phyloP scores from a whole-genome alignment of 1,140 invertebrate species.

The Drosophila aff. region DNA sequence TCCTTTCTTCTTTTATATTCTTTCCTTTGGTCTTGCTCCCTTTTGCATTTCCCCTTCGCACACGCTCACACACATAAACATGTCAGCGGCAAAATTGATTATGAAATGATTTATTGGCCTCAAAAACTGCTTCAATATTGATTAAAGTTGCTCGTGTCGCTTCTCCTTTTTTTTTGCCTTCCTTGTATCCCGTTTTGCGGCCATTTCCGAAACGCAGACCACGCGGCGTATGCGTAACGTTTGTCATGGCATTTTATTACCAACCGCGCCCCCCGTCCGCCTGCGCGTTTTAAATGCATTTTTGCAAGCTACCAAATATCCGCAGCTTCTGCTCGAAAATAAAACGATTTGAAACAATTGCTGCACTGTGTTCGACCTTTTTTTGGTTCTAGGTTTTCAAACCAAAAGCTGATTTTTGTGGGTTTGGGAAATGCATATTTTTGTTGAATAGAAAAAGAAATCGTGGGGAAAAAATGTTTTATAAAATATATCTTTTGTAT shows the following conservation, averaged over 20 bases:
- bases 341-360: constrained; percentile 14
- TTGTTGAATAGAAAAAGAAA: constrained; percentile 19
- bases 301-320: constrained; percentile 64
- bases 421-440: constrained; percentile 45
- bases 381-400: neutral
- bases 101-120: constrained; percentile 83
- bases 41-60: constrained; percentile 42
- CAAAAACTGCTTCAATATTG: constrained; percentile 83
- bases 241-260: constrained; percentile 63
- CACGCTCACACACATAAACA: constrained; percentile 31
- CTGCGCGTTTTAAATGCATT: constrained; percentile 64
- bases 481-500: constrained; percentile 34
- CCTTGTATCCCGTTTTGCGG: constrained; percentile 25
- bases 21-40: constrained; percentile 16
- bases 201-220: constrained; percentile 46
- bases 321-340: constrained; percentile 25
- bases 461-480: constrained; percentile 19
- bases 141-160: constrained; percentile 70
- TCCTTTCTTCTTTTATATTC: constrained; percentile 32
- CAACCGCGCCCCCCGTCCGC: neutral
- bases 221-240: constrained; percentile 57
- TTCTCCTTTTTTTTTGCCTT: neutral
- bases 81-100: constrained; percentile 80
- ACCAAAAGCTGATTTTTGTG: constrained; percentile 35
- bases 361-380: constrained; percentile 8